Evolutionary conservation across 2,888 invertebrate genomes (phyloP), one percentile per base, ranked within the genome.

Genomic region (Scaeva pyrastri): DNA sequence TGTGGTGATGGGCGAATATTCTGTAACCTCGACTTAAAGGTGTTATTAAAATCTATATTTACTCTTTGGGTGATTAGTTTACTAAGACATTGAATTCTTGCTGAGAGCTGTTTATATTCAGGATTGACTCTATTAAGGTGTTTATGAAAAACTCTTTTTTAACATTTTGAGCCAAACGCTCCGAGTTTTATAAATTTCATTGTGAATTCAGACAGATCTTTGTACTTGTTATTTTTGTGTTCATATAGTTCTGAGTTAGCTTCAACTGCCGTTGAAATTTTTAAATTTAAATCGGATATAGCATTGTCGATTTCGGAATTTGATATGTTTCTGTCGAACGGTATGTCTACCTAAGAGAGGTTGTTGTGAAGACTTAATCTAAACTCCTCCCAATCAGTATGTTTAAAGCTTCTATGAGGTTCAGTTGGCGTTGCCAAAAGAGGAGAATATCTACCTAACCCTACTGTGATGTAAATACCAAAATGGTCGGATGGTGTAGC

Each of bases 31-130:
- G 12, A 26, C 14, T 55, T 41, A 41, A 70, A 55, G 2, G 70
- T 23, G 4, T 43, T 70, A 12, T 55, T 70, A 2, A 70, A 19
- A 41, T 55, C 55, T n/a, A n/a, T 55, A 12, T 14, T 70, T 11
- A 70, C 43, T 55, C 26, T 70, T 70, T 70, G 39, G 0, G 41
- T 55, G 11, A 60, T 60, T 2, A 60, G 21, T 2, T 41, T 60
- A 21, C 14, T 43, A 21, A 60, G 43, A 10, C 41, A 60, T 60
- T 60, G 60, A 43, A 43, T 60, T 43, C 60, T 41, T 2, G 60
- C 11, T 60, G 23, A 60, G 1, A 60, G 60, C 7, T 43, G 14
- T 12, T 14, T 41, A 10, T 60, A 41, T 14, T 43, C 60, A 4
- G 43, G 5, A 41, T 60, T 41, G 8, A 60, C 60, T 43, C 14